Percentiles rank a stretch among this genome's conserved stretches.
These are phyloP conservation scores for Rhinogobio ventralis DNA, from an alignment of 2,797 vertebrate genomes.

Conservation along the genomic window DNA sequence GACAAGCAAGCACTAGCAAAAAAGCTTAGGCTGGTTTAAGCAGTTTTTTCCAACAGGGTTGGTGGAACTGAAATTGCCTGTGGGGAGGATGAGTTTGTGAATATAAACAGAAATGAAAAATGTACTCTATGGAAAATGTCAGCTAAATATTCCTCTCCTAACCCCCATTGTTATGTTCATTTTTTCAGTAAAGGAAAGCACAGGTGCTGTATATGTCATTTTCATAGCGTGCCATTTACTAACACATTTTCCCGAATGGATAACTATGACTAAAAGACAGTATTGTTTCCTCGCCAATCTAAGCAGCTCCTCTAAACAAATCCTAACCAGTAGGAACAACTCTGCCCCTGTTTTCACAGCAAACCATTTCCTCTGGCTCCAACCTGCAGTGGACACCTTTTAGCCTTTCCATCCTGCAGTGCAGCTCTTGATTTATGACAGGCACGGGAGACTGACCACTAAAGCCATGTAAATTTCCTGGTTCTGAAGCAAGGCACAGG, in stretches of 20 bases:
- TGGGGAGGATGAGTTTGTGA: constrained; percentile 61
- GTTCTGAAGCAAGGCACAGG: constrained; percentile 69
- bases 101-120: constrained; percentile 51
- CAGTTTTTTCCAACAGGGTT: constrained; percentile 53
- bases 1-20: background rate
- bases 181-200: constrained; percentile 18
- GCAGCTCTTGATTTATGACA: constrained; percentile 74
- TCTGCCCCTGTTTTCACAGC: constrained; percentile 52
- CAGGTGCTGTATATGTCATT: constrained; percentile 28
- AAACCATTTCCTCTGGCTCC: constrained; percentile 55
- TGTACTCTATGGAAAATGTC: constrained; percentile 22
- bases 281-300: constrained; percentile 49
- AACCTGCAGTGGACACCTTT: constrained; percentile 56
- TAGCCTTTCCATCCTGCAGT: constrained; percentile 46
- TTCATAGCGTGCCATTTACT: constrained; percentile 44
- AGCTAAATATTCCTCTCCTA: constrained; percentile 28
- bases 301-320: constrained; percentile 49
- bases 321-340: constrained; percentile 43
- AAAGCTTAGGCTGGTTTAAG: background rate
- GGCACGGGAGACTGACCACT: constrained; percentile 73
- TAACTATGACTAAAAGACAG: constrained; percentile 34
- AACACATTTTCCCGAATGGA: constrained; percentile 42
- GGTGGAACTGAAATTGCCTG: constrained; percentile 36
- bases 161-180: constrained; percentile 38
- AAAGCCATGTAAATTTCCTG: constrained; percentile 79